Conservation (phyloP, 2,888 invertebrate species). For the Pachliopta kotzebuea region DNA sequence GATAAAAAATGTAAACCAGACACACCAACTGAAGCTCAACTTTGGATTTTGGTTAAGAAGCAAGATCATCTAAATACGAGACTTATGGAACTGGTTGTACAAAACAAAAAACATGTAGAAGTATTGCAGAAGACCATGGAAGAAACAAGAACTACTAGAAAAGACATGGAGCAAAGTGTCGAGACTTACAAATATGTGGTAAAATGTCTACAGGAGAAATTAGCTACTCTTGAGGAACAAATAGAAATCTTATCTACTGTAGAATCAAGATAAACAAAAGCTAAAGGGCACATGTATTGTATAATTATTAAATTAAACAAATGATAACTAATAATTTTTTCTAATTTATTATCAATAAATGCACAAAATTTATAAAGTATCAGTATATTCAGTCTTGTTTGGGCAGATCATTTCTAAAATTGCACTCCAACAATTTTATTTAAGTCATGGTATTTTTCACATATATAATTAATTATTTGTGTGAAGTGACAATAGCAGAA, state of each 20-base stretch:
- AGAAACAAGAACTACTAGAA: conserved; percentile 46
- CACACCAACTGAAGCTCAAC: conserved; percentile 54
- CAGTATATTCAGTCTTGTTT: conserved; percentile 5
- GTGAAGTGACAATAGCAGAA: too few species aligned
- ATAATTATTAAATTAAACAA: conserved; percentile 7
- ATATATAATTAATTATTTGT: neutral
- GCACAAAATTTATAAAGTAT: neutral
- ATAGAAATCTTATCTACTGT: conserved; percentile 69
- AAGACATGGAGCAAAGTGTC: conserved; percentile 55
- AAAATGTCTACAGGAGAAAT: conserved; percentile 70
- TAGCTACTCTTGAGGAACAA: conserved; percentile 69
- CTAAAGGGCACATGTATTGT: conserved; percentile 11
- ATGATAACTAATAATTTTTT: neutral
- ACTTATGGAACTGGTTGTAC: conserved; percentile 52
- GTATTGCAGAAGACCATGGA: conserved; percentile 54
- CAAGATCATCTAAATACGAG: conserved; percentile 62
- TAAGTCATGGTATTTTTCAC: too few species aligned
- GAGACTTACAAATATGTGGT: conserved; percentile 66
- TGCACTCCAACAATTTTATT: too few species aligned
- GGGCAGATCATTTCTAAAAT: neutral
- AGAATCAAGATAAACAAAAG: conserved; percentile 53
- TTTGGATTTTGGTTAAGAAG: conserved; percentile 68
- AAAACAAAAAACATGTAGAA: conserved; percentile 61
- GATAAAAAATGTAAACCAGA: conserved; percentile 54
- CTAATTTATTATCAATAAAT: conserved; percentile 6